A percentile compares a stretch with the other conserved stretches of the same genome.
Evolutionary conservation across 2,888 invertebrate species (phyloP).

Genomic region (Pimpla rufipes): DNA sequence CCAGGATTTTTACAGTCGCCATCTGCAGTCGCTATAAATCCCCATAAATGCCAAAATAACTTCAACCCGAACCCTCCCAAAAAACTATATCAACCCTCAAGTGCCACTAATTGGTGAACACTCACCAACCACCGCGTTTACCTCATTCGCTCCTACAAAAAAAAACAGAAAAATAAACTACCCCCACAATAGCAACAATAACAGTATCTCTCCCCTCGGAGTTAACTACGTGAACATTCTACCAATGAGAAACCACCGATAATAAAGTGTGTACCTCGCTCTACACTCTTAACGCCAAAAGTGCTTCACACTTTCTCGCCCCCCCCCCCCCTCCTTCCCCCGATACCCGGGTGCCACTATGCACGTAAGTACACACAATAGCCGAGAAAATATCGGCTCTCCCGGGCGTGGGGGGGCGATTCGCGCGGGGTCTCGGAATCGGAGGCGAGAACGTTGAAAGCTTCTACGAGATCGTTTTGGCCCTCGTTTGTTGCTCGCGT

Average conservation of each 20-base stretch:
- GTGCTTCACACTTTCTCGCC: neutral
- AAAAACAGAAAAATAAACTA: too few relatives aligned
- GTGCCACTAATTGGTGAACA: too few relatives aligned
- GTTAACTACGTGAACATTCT: conserved; percentile 10
- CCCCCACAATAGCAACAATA: too few relatives aligned
- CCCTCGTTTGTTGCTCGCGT: conserved; percentile 34
- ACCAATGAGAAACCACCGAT: conserved; percentile 13
- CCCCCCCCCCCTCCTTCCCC: too few relatives aligned
- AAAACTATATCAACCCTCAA: too few relatives aligned
- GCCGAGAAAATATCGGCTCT: conserved; percentile 28
- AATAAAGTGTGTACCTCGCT: conserved; percentile 4
- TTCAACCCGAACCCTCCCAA: too few relatives aligned
- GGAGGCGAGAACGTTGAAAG: conserved; percentile 39
- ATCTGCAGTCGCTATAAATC: too few relatives aligned
- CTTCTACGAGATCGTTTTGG: conserved; percentile 59
- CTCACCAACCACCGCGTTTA: too few relatives aligned
- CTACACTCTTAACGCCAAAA: neutral
- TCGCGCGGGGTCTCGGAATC: conserved; percentile 19
- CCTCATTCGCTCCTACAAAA: too few relatives aligned
- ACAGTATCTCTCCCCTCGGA: conserved; percentile 10
- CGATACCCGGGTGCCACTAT: neutral
- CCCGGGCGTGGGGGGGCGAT: neutral
- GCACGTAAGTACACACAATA: neutral
- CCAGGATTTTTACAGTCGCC: too few relatives aligned
- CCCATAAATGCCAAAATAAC: too few relatives aligned